Evolutionary conservation across 2,797 vertebrate species (phyloP).

Genomic region (Thunnus albacares): DNA sequence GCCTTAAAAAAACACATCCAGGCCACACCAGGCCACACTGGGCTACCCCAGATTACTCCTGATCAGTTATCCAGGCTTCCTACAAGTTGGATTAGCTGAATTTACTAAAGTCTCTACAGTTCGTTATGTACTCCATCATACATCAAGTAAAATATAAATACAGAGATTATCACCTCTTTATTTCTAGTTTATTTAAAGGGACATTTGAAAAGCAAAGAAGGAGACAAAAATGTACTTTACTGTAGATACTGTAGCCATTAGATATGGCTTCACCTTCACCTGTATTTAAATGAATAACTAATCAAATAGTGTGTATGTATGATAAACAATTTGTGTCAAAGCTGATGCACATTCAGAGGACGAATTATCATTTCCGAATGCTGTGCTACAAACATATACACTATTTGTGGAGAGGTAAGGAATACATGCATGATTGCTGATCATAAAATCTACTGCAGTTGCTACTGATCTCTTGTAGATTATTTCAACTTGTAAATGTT

Average conservation of each 20-base stretch:
- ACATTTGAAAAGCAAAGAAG: neutral
- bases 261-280: neutral
- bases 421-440: too few species aligned
- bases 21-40: slow-evolving; percentile 39
- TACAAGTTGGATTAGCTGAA: slow-evolving; percentile 26
- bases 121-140: neutral
- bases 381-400: neutral
- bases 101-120: neutral
- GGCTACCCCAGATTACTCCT: slow-evolving; percentile 38
- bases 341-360: neutral
- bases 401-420: neutral
- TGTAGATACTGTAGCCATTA: neutral
- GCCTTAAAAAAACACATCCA: slow-evolving; percentile 68
- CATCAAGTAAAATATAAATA: slow-evolving; percentile 18
- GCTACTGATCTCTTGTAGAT: too few species aligned
- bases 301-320: neutral
- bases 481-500: neutral
- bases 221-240: neutral
- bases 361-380: neutral
- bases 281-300: neutral
- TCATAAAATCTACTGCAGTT: too few species aligned
- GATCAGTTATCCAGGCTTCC: slow-evolving; percentile 40
- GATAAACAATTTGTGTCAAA: neutral
- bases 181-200: neutral
- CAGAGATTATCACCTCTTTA: neutral